These are phyloP conservation scores for Patella pellucida DNA, from an alignment of 2,888 invertebrate species.

Conservation along the genomic window DNA sequence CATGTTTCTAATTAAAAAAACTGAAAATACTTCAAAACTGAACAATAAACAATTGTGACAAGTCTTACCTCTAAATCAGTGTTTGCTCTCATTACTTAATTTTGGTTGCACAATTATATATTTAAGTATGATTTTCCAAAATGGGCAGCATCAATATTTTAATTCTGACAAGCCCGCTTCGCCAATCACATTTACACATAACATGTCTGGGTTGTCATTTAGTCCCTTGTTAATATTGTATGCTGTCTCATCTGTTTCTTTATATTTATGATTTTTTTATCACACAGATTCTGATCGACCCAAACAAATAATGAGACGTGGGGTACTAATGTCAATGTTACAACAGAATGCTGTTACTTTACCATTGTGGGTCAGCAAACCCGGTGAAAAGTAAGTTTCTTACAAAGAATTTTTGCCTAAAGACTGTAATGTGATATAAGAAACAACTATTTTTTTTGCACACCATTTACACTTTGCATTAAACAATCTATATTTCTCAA, in stretches of 20 bases:
- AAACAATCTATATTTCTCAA: too few species aligned
- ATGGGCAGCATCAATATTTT: neutral
- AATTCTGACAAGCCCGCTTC: constrained; percentile 19
- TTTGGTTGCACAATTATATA: neutral
- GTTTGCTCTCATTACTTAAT: neutral
- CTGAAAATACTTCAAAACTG: too few species aligned
- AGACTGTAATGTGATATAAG: neutral
- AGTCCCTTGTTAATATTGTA: too few species aligned
- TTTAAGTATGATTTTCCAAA: neutral
- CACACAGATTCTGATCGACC: constrained; percentile 56
- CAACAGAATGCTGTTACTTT: constrained; percentile 91
- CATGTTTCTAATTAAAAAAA: too few species aligned
- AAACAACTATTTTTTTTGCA: neutral
- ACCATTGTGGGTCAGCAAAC: constrained; percentile 88
- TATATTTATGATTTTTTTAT: neutral
- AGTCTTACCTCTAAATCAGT: too few species aligned
- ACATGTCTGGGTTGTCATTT: too few species aligned
- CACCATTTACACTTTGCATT: neutral
- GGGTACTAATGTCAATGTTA: constrained; percentile 95
- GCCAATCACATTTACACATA: too few species aligned
- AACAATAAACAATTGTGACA: too few species aligned
- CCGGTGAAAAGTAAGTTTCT: constrained; percentile 78
- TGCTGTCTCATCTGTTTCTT: neutral
- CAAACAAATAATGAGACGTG: constrained; percentile 91
- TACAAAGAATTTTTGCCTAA: neutral